Evolutionary conservation across 2,797 vertebrate species (phyloP), one percentile per base, ranked within the genome.

Genomic region (Alcedo atthis): DNA sequence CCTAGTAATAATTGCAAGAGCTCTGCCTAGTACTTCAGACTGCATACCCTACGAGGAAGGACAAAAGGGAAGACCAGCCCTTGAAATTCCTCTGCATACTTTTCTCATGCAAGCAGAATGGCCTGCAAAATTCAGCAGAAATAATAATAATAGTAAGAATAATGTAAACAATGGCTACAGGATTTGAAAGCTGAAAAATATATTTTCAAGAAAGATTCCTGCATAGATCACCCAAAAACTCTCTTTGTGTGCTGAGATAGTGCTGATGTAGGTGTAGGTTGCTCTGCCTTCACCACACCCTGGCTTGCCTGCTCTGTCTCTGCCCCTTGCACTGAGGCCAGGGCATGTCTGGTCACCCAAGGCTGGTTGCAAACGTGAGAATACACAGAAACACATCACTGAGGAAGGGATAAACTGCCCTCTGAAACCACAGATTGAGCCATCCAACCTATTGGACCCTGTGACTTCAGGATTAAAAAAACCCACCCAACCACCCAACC

Each of bases 61-160:
- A 15, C 78, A 74, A 83, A 40, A 18, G 9, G 25, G 40, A 86
- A 84, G 51, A 67, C 7, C 15, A 67, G 20, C 6, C 19, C 54
- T 69, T 57, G 35, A 81, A 94, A 70, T 32, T 70, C 32, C 45
- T 58, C n/a, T 58, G 40, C 17, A 30, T 45, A 4, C 30, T 53
- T 19, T 85, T 40, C 54, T 74, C 68, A 37, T 18, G 28, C 40
- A 67, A 43, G 61, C 84, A 69, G 18, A 32, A 74, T 0, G n/a
- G 17, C 42, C 64, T 43, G n/a, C 28, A 87, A 85, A 93, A 87
- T 49, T 33, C 57, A 74, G 30, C 61, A 77, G 32, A 77, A 88
- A 46, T 10, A 59, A 46, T 46, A 46, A 46, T 46, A 45, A 57
- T 63, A 67, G 37, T 40, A 28, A 16, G 51, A 4, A 25, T 35